A percentile compares a stretch with the other conserved stretches of the same genome.
These are phyloP conservation scores for Charaxes varanes DNA, from an alignment of 1,140 invertebrate genomes.

Conservation along the genomic window DNA sequence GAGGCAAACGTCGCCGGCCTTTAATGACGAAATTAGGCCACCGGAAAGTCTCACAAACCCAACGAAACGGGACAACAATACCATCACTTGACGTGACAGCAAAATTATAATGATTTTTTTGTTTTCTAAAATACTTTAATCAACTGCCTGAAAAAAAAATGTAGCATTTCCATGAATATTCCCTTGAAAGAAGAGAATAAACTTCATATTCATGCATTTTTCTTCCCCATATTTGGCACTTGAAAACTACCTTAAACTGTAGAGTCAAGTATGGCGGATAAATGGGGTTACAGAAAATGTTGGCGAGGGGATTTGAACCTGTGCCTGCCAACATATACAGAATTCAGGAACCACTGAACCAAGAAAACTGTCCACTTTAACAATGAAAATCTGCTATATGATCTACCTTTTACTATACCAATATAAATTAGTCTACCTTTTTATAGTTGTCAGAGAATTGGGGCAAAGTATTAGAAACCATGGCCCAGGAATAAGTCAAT, in stretches of 20 bases:
- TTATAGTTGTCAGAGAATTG: too few relatives aligned
- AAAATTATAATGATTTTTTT: too few relatives aligned
- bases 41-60: too few relatives aligned
- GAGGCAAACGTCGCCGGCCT: too few relatives aligned
- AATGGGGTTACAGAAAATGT: slow-evolving; percentile 36
- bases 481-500: too few relatives aligned
- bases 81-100: too few relatives aligned
- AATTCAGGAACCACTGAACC: neutral
- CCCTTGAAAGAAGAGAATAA: slow-evolving; percentile 27
- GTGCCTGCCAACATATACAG: slow-evolving; percentile 1
- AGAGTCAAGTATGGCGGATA: slow-evolving; percentile 65
- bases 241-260: slow-evolving; percentile 44
- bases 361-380: neutral
- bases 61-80: too few relatives aligned
- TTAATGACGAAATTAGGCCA: too few relatives aligned
- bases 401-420: neutral
- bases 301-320: slow-evolving; percentile 37
- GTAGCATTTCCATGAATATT: slow-evolving; percentile 55
- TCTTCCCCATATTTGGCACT: slow-evolving; percentile 66
- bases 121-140: too few relatives aligned
- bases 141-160: slow-evolving; percentile 33
- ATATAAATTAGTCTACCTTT: too few relatives aligned
- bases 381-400: neutral
- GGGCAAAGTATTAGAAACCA: too few relatives aligned
- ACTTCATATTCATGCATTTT: slow-evolving; percentile 49